Base-by-base conservation (phyloP, 1,140 invertebrate species). In the Subanguina moxae region DNA sequence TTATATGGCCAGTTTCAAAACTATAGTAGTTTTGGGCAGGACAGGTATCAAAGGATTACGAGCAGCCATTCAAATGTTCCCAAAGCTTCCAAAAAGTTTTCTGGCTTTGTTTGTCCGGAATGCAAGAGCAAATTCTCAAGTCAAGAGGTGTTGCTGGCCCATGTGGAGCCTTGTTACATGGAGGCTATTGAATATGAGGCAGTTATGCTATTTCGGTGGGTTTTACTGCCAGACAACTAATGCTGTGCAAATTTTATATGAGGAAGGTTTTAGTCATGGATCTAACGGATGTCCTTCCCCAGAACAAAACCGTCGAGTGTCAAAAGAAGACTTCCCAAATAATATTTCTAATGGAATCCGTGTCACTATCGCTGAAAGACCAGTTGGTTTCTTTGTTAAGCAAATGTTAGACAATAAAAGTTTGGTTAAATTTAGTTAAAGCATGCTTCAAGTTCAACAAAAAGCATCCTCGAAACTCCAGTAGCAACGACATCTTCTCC, bases 101-200 rank as follows among this genome's bases (percentile, higher is more conserved):
- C 3, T 56, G 21, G 28, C 3, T 56, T 56, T 56, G 58, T 61
- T 19, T 61, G 58, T 21, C 58, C 58, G 19, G 58, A 61, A n/a
- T 61, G 58, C 38, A 30, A 61, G 28, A 61, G 17, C 19, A 30
- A 43, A 32, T 61, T 61, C 58, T 19, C 58, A 3, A 61, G 8
- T 43, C 58, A 61, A 61, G 28, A 61, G 28, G 8, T 25, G 27
- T 30, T 61, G n/a, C n/a, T 43, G 38, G 38, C n/a, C n/a, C 58
- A 61, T n/a, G 38, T 61, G 27, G 58, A 61, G 38, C 58, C 58
- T 8, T 61, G 58, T 25, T 43, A 32, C 27, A 61, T 61, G 28
- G 38, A 61, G 21, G 58, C 58, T 32, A 61, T 61, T n/a, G 58
- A 61, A 28, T 61, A 61, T 30, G 58, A 61, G 38, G 58, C 58